These are phyloP conservation scores for Tenthredo distinguenda DNA, from an alignment of 2,888 invertebrate genomes.

Conservation along the genomic window DNA sequence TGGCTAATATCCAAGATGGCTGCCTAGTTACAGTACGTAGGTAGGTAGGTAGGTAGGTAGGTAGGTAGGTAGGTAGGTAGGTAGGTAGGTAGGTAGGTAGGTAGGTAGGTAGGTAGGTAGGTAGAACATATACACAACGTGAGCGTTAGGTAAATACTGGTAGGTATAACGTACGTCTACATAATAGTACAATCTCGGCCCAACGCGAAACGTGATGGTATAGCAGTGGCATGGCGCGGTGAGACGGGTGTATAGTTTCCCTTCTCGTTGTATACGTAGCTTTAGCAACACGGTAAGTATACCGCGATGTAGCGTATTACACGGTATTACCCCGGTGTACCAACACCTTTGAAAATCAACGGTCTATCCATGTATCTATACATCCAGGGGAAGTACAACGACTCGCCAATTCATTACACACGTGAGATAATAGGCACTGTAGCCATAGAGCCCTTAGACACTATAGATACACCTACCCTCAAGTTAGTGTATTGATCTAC, in stretches of 20 bases:
- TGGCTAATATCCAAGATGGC: slow-evolving; percentile 78
- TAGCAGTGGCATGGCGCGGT: neutral
- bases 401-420: slow-evolving; percentile 57
- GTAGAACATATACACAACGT: neutral
- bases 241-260: neutral
- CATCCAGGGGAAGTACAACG: neutral
- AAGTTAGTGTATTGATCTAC: slow-evolving; percentile 34
- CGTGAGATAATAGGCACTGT: slow-evolving; percentile 73
- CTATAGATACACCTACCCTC: neutral
- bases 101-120: neutral
- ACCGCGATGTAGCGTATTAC: slow-evolving; percentile 8
- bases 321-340: neutral
- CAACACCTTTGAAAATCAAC: neutral
- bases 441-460: slow-evolving; percentile 65
- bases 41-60: neutral
- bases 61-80: neutral
- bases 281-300: neutral
- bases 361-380: neutral
- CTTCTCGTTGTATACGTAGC: neutral
- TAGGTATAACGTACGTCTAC: slow-evolving; percentile 11
- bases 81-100: neutral
- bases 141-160: slow-evolving; percentile 36
- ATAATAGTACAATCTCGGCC: slow-evolving; percentile 22
- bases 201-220: slow-evolving; percentile 4
- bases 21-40: slow-evolving; percentile 70